phyloP scores from a whole-genome alignment of 2,797 vertebrate genomes.

The Cryptoprocta ferox region DNA sequence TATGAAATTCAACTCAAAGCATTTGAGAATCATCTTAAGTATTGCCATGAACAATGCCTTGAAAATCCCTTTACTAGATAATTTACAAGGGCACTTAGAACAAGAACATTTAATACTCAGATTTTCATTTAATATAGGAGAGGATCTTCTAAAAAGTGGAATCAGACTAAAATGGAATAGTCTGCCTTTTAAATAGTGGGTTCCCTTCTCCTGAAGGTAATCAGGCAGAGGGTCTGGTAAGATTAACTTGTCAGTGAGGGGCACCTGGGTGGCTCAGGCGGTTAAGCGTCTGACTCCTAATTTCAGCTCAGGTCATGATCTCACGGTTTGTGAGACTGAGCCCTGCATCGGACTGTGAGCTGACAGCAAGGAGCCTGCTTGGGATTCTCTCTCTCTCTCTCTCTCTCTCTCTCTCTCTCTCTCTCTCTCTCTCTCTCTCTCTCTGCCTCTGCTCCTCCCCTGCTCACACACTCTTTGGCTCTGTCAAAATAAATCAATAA shows the following conservation, averaged over 20 bases:
- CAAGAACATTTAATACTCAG: neutral
- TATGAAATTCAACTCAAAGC: neutral
- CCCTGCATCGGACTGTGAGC: too few relatives aligned
- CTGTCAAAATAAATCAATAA: too few relatives aligned
- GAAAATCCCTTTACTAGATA: neutral
- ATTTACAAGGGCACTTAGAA: neutral
- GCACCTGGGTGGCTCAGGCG: too few relatives aligned
- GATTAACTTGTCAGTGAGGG: neutral
- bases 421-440: too few relatives aligned
- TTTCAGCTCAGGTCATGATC: too few relatives aligned
- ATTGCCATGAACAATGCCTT: neutral
- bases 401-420: too few relatives aligned
- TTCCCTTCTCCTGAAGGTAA: neutral
- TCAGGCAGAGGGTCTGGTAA: neutral
- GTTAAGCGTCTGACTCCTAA: too few relatives aligned
- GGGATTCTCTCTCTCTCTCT: too few relatives aligned
- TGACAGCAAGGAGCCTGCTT: too few relatives aligned
- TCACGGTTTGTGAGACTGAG: too few relatives aligned
- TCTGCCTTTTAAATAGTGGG: neutral
- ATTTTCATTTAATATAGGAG: conserved; percentile 20
- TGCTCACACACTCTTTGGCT: too few relatives aligned
- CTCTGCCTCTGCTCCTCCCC: too few relatives aligned
- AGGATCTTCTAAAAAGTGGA: neutral
- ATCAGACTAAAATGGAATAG: neutral
- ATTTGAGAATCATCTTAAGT: neutral